These are phyloP conservation scores for Caenorhabditis sp. DNA, from an alignment of 2,888 invertebrate genomes.

Conservation along the genomic window DNA sequence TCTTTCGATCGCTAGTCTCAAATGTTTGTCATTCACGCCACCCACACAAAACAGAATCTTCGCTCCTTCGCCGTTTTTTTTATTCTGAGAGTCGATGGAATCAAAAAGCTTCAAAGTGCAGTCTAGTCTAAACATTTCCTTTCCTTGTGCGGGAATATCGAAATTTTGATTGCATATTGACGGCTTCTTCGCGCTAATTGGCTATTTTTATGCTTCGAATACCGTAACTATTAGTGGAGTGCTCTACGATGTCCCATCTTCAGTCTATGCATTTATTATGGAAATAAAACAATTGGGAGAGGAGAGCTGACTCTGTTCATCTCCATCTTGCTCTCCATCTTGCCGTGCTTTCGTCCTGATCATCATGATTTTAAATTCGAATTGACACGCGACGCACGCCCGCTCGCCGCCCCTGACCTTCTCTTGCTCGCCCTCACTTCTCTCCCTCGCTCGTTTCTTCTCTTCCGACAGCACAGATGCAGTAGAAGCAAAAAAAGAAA, in stretches of 20 bases:
- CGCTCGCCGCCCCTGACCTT: slow-evolving; percentile 1
- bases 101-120: background rate
- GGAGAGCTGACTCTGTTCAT: slow-evolving; percentile 5
- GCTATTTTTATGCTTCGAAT: no score
- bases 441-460: slow-evolving; percentile 17
- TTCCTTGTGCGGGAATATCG: no score
- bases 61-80: background rate
- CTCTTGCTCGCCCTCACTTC: slow-evolving; percentile 15
- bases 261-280: slow-evolving; percentile 36
- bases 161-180: no score
- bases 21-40: slow-evolving; percentile 13
- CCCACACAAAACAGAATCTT: slow-evolving; percentile 9
- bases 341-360: slow-evolving; percentile 23
- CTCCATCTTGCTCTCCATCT: slow-evolving; percentile 3
- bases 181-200: no score
- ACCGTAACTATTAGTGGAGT: no score
- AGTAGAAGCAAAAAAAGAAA: slow-evolving; percentile 13
- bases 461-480: background rate
- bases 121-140: background rate
- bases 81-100: background rate
- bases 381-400: slow-evolving; percentile 50
- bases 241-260: background rate
- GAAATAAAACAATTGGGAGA: slow-evolving; percentile 27
- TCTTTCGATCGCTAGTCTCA: background rate
- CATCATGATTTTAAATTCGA: slow-evolving; percentile 56